These are phyloP conservation scores for Triplophysa yarkandensis DNA, from an alignment of 2,797 vertebrate species.

Conservation along the genomic window DNA sequence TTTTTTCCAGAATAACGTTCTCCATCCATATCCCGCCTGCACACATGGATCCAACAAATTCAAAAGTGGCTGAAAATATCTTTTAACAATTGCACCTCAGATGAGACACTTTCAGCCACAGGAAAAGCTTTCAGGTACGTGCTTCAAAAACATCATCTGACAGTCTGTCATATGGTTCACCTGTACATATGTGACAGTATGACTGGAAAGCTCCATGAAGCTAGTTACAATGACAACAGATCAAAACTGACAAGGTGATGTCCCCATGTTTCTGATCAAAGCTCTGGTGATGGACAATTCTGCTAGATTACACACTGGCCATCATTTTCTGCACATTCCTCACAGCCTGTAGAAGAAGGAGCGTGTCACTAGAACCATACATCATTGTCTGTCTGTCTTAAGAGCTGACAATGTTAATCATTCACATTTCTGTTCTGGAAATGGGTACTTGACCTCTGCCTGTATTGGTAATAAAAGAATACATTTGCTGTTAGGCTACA, in stretches of 20 bases:
- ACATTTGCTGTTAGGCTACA: not conserved
- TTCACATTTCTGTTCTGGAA: conserved; percentile 17
- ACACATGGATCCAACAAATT: conserved; percentile 4
- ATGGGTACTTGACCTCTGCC: conserved; percentile 34
- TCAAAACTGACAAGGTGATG: conserved; percentile 23
- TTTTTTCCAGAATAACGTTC: conserved; percentile 6
- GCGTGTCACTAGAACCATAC: conserved; percentile 20
- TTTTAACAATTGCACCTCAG: not conserved
- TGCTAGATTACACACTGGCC: conserved; percentile 38
- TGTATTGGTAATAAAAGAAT: conserved; percentile 25
- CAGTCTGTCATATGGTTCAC: conserved; percentile 11
- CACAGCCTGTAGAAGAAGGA: conserved; percentile 6
- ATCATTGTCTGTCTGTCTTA: conserved; percentile 5
- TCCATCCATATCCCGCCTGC: not conserved
- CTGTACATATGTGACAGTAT: conserved; percentile 7
- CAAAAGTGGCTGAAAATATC: conserved; percentile 31
- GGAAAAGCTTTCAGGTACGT: not conserved
- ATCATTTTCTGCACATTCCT: conserved; percentile 23
- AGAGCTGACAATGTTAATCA: conserved; percentile 22
- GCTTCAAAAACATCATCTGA: conserved; percentile 6
- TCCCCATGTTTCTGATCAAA: conserved; percentile 26
- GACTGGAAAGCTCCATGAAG: not conserved
- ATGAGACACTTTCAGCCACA: not conserved
- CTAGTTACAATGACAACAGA: conserved; percentile 12
- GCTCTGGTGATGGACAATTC: conserved; percentile 26